A percentile compares a stretch with the other conserved stretches of the same genome.
phyloP scores from a whole-genome alignment of 2,888 invertebrate species.

The Sarcophaga rosellei region DNA sequence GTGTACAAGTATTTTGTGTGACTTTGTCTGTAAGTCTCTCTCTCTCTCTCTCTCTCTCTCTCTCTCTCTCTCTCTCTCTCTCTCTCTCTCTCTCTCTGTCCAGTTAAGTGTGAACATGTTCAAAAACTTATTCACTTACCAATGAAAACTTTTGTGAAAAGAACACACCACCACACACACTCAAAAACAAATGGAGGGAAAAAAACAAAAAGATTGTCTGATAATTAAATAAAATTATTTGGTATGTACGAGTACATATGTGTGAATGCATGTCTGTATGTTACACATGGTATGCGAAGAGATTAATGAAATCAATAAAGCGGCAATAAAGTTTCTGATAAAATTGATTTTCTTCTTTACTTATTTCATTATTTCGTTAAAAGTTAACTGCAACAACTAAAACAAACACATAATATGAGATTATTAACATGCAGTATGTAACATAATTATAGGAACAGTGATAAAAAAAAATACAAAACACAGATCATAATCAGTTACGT shows the following conservation, averaged over 20 bases:
- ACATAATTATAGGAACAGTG: not conserved
- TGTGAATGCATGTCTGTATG: not conserved
- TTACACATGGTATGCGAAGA: conserved; percentile 20
- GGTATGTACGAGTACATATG: not conserved
- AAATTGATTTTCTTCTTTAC: conserved; percentile 69
- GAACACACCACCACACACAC: not conserved
- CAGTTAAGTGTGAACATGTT: conserved; percentile 46
- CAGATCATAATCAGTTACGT: too few species aligned
- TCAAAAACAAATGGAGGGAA: not conserved
- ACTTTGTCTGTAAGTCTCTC: not conserved
- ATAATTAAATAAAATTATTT: conserved; percentile 50
- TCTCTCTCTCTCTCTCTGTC: too few species aligned
- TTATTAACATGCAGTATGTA: conserved; percentile 29
- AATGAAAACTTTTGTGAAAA: conserved; percentile 26
- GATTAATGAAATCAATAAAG: conserved; percentile 69
- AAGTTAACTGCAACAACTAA: conserved; percentile 55
- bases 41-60: too few species aligned
- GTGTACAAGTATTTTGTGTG: not conserved
- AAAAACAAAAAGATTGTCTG: conserved; percentile 1
- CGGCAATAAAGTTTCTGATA: conserved; percentile 65
- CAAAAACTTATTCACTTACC: conserved; percentile 29
- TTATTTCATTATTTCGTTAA: conserved; percentile 69
- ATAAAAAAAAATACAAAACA: too few species aligned
- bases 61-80: too few species aligned
- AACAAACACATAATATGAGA: conserved; percentile 13